phyloP scores from a whole-genome alignment of 2,113 vertebrate species.

The Calyptomena viridis region DNA sequence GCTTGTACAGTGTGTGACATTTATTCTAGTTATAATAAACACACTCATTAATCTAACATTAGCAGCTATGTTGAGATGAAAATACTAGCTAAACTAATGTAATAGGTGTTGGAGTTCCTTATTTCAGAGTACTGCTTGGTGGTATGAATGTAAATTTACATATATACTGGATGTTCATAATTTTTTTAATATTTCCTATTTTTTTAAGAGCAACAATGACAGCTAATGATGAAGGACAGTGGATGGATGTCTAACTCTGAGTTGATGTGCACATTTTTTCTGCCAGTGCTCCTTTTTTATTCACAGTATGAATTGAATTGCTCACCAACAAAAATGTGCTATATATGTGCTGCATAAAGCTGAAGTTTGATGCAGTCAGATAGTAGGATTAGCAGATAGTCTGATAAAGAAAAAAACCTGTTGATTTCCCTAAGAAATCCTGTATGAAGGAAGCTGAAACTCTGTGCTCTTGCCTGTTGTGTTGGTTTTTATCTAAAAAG shows the following conservation, averaged over 20 bases:
- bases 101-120: not conserved
- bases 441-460: not conserved
- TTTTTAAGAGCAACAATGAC: not conserved
- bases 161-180: rapidly evolving
- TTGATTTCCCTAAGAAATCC: not conserved
- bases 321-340: not conserved
- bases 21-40: not conserved
- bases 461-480: not conserved
- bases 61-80: not conserved
- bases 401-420: not conserved
- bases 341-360: not conserved
- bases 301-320: not conserved
- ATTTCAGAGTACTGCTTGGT: not conserved
- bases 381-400: not conserved
- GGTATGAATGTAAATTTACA: not conserved
- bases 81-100: not conserved
- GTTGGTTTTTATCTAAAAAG: not conserved
- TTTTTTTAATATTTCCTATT: not conserved
- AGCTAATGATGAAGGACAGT: not conserved
- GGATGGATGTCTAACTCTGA: not conserved
- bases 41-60: not conserved
- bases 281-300: not conserved
- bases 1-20: not conserved
- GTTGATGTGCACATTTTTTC: not conserved
- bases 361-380: not conserved